Evolutionary conservation across 2,113 vertebrate species (phyloP), one percentile per base, ranked within the genome.

Genomic region (Sinocyclocheilus rhinocerous): DNA sequence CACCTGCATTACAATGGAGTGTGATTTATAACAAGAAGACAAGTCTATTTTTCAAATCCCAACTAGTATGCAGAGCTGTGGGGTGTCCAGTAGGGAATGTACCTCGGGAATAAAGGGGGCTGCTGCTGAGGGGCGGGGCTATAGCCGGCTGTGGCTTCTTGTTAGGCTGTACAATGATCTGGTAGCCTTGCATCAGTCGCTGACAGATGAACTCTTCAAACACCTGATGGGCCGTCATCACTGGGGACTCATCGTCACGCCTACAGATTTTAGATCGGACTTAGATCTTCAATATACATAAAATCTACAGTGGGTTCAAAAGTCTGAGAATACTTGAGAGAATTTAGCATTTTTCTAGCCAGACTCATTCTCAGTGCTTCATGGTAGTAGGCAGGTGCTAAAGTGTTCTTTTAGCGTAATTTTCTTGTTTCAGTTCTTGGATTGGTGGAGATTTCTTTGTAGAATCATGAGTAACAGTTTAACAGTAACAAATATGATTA

Each of bases 191-290:
- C 98, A 99, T 99, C 89, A 99, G 94, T 4, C 98, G 95, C 93
- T 99, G 98, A 86, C 97, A 99, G 87, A 99, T 97, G 59, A 99
- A 99, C 92, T 99, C 98, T 89, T 99, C 98, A 91, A 99, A 99
- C 63, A 99, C 98, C 88, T 97, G 97, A 70, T 96, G 96, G 0
- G 97, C 97, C 0, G 93, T 97, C 96, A 99, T 97, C 90, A 96
- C 95, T 8, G 96, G 93, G 5, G 92, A 95, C n/a, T 99, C 98
- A 69, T 99, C 98, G 7, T 99, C 98, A 48, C 98, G 96, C 91
- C 98, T 99, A 90, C 78, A 87, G 50, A 77, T 86, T 69, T 77
- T 59, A 4, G 65, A 82, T 26, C 50, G 73, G 11, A 70, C 15
- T 36, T 3, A 69, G 67, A 50, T 16, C 13, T 26, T 45, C 13